Base-by-base conservation (phyloP, 2,888 invertebrate species). In the Seira musarum region DNA sequence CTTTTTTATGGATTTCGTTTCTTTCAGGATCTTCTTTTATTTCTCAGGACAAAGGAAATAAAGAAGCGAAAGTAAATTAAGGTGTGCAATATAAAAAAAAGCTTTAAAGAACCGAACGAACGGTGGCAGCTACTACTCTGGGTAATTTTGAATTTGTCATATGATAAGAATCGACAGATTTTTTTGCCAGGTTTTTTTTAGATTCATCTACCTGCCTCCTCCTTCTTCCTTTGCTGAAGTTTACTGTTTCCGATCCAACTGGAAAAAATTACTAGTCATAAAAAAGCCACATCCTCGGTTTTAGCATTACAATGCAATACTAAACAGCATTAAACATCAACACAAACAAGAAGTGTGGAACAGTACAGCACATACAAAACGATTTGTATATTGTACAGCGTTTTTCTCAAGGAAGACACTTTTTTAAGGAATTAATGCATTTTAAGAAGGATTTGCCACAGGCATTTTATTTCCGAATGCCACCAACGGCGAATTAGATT, bases 251-350 rank as follows among this genome's bases (percentile, higher is more conserved):
- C 25, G 53, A 77, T 53, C 67, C 79, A 79, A 22, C 79, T 79
- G 79, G 79, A 79, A 79, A 79, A 79, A 71, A 68, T 60, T 76
- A 76, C 66, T 70, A 79, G 72, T 79, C 72, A 79, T 35, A 79
- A 63, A 68, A 79, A 79, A 78, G 72, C 79, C 79, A 79, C 72
- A 79, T 78, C 53, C 53, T 53, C 53, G 3, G 53, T 15, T 6
- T 40, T 40, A 53, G 8, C 53, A 53, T 53, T 53, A 17, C 53
- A 53, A n/a, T 53, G 53, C 17, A 30, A 30, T n/a, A n/a, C 30
- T 30, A 30, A 5, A 30, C 30, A 30, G 8, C 30, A 30, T 30
- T 8, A 30, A n/a, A 30, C 53, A 53, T 8, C 53, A 53, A 53
- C 6, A 53, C 6, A 53, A 53, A 53, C 53, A 53, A 53, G 53